Evolutionary conservation across 2,888 invertebrate genomes (phyloP).

Genomic region (Adineta ricciae): DNA sequence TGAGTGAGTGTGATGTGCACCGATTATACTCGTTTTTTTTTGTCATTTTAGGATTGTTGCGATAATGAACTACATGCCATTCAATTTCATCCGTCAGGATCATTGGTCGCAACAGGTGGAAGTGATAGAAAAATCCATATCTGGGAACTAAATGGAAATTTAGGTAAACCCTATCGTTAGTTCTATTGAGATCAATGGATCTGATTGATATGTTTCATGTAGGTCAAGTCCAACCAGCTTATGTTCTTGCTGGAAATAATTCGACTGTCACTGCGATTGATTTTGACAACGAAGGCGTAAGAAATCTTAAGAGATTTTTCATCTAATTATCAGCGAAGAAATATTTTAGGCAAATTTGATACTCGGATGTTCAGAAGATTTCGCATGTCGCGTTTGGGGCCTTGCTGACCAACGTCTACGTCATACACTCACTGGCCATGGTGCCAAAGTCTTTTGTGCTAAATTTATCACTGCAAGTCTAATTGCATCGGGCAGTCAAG

Average conservation of each 20-base stretch:
- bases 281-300: constrained; percentile 66
- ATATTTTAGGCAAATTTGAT: constrained; percentile 61
- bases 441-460: constrained; percentile 91
- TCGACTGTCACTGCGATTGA: constrained; percentile 90
- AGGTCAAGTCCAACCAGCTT: constrained; percentile 40
- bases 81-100: constrained; percentile 80
- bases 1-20: background rate
- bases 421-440: constrained; percentile 86
- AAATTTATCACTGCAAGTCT: constrained; percentile 73
- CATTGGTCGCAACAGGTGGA: constrained; percentile 74
- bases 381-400: constrained; percentile 89
- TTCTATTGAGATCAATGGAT: background rate
- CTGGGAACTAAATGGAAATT: constrained; percentile 64
- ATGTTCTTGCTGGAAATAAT: constrained; percentile 76
- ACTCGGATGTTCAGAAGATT: constrained; percentile 88
- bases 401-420: constrained; percentile 76
- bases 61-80: constrained; percentile 93
- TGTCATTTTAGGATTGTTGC: constrained; percentile 63
- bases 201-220: background rate
- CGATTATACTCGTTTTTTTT: background rate
- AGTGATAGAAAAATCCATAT: constrained; percentile 90
- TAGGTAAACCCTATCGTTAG: background rate
- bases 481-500: constrained; percentile 93
- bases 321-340: background rate
- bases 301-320: background rate